These are phyloP conservation scores for Lamproptera curius DNA, from an alignment of 2,888 invertebrate species.

Conservation along the genomic window DNA sequence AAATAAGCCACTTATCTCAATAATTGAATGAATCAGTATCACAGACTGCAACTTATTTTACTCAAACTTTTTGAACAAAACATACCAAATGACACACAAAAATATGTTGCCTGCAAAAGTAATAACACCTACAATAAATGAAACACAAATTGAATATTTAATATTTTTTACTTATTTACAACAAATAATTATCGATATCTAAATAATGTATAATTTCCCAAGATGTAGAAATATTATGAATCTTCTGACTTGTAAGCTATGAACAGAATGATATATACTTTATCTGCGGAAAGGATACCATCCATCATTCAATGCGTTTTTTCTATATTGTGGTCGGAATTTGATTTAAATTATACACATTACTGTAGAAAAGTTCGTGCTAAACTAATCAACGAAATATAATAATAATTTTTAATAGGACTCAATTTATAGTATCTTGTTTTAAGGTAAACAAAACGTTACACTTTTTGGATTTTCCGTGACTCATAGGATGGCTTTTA, in stretches of 20 bases:
- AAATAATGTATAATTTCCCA: no score
- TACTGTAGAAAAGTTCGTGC: conserved; percentile 20
- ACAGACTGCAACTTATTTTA: neutral
- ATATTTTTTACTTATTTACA: no score
- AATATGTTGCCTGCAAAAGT: no score
- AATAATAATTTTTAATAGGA: conserved; percentile 10
- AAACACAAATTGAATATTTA: no score
- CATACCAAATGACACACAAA: neutral
- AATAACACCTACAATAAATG: no score
- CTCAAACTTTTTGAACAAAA: neutral
- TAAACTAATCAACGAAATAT: conserved; percentile 10
- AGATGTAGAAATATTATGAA: no score
- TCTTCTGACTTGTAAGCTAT: no score
- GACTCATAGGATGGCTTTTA: conserved; percentile 64
- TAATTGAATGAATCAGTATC: neutral
- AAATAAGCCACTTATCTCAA: neutral
- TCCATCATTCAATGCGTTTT: conserved; percentile 53
- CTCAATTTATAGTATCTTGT: conserved; percentile 15
- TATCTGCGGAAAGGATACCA: conserved; percentile 24
- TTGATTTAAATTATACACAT: conserved; percentile 31
- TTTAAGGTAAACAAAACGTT: conserved; percentile 35
- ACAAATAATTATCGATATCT: no score
- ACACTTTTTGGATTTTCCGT: conserved; percentile 48
- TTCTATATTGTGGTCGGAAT: conserved; percentile 37
- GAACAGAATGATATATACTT: neutral